These are phyloP conservation scores for Drosophila persimilis DNA, from an alignment of 1,140 invertebrate species.

Conservation along the genomic window DNA sequence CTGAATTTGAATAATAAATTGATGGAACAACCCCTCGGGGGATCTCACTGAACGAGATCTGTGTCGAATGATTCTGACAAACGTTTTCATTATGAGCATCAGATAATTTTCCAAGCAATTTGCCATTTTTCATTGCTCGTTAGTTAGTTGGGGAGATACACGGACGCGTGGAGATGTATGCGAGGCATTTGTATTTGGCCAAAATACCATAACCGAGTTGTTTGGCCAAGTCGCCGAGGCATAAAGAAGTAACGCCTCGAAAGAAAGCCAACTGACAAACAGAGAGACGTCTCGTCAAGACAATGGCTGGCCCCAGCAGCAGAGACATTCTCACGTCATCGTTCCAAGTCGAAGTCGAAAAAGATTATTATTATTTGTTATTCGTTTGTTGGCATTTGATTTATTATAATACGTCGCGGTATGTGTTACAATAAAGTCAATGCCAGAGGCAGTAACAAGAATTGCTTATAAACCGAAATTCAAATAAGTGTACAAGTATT, in stretches of 20 bases:
- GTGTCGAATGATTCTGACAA: constrained; percentile 69
- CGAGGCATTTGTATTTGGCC: constrained; percentile 58
- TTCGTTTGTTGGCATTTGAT: constrained; percentile 50
- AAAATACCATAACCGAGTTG: constrained; percentile 63
- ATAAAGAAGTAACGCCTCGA: constrained; percentile 49
- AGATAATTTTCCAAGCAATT: constrained; percentile 74
- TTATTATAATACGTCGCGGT: constrained; percentile 65
- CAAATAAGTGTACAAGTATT: constrained; percentile 39
- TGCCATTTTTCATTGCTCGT: constrained; percentile 74
- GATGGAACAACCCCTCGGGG: constrained; percentile 21
- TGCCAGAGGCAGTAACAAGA: constrained; percentile 42
- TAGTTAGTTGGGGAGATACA: constrained; percentile 22
- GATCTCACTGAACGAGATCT: constrained; percentile 53
- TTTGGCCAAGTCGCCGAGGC: constrained; percentile 57
- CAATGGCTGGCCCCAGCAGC: constrained; percentile 2
- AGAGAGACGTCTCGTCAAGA: neutral
- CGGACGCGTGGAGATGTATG: constrained; percentile 21
- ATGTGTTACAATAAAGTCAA: constrained; percentile 75
- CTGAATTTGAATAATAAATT: constrained; percentile 57
- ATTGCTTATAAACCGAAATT: constrained; percentile 21
- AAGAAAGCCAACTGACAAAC: constrained; percentile 41
- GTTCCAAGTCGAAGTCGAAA: constrained; percentile 46
- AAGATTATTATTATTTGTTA: constrained; percentile 33
- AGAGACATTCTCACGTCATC: constrained; percentile 66
- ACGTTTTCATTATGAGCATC: constrained; percentile 76